A percentile compares a stretch with the other conserved stretches of the same genome.
Evolutionary conservation across 2,113 vertebrate species (phyloP).

Genomic region (Agelaius tricolor): DNA sequence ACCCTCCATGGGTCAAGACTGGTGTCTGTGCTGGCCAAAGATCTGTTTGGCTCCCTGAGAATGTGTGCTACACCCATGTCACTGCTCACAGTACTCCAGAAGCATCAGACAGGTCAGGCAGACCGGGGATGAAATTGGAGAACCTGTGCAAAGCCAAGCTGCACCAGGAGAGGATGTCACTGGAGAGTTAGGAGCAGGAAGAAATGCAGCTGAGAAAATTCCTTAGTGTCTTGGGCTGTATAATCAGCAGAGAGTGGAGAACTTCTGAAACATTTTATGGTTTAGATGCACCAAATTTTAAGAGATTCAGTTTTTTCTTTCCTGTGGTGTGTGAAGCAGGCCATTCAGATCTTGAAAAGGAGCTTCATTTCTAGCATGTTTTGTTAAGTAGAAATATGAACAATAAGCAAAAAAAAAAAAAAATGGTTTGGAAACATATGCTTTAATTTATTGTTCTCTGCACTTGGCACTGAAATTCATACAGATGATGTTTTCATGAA

Average conservation of each 20-base stretch:
- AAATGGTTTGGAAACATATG: neutral
- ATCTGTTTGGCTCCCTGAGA: neutral
- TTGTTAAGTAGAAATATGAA: neutral
- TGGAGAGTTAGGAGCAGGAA: neutral
- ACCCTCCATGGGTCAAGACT: neutral
- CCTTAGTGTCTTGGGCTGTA: neutral
- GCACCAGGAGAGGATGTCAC: neutral
- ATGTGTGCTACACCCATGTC: neutral
- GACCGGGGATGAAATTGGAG: neutral
- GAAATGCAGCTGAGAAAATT: neutral
- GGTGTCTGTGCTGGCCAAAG: neutral
- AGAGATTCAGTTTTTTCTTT: neutral
- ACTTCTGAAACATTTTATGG: neutral
- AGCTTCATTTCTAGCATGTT: neutral
- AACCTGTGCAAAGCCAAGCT: neutral
- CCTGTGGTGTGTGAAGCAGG: neutral
- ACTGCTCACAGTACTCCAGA: neutral
- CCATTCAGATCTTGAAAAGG: neutral
- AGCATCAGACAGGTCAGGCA: neutral
- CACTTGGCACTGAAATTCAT: neutral
- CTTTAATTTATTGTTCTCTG: slow-evolving; percentile 12
- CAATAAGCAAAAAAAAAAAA: neutral
- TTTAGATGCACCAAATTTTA: neutral
- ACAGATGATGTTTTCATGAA: slow-evolving; percentile 6
- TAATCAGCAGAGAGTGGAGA: neutral